phyloP scores from a whole-genome alignment of 1,140 invertebrate genomes.

The Heliconius congener region DNA sequence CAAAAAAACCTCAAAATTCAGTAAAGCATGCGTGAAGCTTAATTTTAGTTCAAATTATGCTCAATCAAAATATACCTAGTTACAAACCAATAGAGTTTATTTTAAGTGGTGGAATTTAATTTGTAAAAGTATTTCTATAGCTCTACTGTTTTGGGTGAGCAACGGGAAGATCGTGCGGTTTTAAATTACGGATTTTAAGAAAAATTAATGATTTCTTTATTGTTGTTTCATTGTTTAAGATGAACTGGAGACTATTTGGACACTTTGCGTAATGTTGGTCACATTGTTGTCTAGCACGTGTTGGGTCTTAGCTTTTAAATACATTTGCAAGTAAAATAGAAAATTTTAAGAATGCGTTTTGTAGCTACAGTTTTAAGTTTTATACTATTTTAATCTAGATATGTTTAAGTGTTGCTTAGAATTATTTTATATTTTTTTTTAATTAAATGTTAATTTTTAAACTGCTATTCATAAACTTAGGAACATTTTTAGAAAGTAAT shows the following conservation, averaged over 20 bases:
- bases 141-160: conserved; percentile 43
- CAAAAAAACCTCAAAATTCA: conserved; percentile 57
- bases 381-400: neutral
- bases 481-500: too few species aligned
- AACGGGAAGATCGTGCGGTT: conserved; percentile 71
- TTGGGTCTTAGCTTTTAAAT: conserved; percentile 14
- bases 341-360: too few species aligned
- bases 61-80: conserved; percentile 32
- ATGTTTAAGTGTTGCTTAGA: neutral
- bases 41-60: conserved; percentile 40
- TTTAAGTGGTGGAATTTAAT: neutral
- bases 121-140: conserved; percentile 14
- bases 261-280: conserved; percentile 75
- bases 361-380: too few species aligned
- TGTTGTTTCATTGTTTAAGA: conserved; percentile 66
- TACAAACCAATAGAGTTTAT: conserved; percentile 31
- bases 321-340: neutral
- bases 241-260: conserved; percentile 65
- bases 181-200: conserved; percentile 60
- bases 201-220: conserved; percentile 76
- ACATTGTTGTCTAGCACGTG: conserved; percentile 50
- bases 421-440: neutral
- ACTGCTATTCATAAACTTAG: neutral
- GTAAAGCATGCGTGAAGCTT: conserved; percentile 67
- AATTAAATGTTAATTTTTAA: neutral